These are phyloP conservation scores for Lepidurus couesii DNA, from an alignment of 1,140 invertebrate species.

Conservation along the genomic window DNA sequence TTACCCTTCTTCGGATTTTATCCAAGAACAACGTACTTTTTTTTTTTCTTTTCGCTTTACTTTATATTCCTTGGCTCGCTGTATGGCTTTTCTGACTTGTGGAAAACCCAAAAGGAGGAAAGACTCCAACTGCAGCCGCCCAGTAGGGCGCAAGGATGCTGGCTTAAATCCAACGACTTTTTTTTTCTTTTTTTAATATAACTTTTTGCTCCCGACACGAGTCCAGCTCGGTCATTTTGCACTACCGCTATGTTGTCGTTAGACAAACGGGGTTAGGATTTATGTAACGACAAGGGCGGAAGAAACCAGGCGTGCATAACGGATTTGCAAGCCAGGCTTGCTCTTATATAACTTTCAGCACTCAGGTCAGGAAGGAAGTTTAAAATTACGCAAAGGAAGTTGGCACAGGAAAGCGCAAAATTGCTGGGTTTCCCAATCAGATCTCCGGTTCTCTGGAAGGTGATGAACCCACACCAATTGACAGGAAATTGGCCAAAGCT, in stretches of 20 bases:
- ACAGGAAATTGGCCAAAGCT: not conserved
- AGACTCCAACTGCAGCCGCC: not conserved
- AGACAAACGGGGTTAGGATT: not conserved
- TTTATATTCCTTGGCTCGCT: too few relatives aligned
- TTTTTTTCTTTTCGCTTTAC: not conserved
- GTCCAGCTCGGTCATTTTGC: constrained; percentile 1
- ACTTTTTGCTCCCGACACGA: not conserved
- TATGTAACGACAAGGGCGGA: not conserved
- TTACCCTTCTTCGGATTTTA: not conserved
- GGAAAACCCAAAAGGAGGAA: not conserved
- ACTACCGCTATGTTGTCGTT: not conserved
- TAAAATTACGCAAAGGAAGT: constrained; percentile 8
- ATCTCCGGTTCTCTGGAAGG: not conserved
- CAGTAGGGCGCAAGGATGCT: not conserved
- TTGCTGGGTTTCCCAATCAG: not conserved
- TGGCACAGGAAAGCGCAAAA: not conserved
- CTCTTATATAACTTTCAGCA: not conserved
- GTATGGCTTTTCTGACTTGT: not conserved
- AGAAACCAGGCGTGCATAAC: not conserved
- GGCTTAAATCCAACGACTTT: constrained; percentile 1
- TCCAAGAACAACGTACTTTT: not conserved
- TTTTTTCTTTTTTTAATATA: not conserved
- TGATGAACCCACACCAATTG: not conserved
- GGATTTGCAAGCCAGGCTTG: not conserved
- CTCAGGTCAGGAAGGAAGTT: not conserved